Conservation (phyloP, 1,140 invertebrate genomes). For the Teleogryllus occipitalis region DNA sequence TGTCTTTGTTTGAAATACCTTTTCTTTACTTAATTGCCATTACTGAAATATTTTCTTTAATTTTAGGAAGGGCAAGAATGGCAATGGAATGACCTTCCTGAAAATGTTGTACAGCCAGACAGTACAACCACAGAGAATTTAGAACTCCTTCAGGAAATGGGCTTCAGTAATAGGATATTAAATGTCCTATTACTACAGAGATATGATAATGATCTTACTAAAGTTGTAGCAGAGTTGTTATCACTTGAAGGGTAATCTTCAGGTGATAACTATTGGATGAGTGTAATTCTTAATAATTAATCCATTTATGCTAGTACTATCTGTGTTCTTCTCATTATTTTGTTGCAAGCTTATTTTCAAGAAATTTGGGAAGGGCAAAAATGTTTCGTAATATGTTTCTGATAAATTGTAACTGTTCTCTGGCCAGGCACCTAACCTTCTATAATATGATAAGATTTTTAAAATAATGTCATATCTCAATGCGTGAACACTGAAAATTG, state of each 20-base stretch:
- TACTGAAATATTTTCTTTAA: background rate
- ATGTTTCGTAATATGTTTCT: no score
- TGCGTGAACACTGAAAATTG: background rate
- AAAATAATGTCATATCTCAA: no score
- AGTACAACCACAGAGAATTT: conserved; percentile 13
- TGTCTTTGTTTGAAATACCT: background rate
- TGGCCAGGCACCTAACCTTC: no score
- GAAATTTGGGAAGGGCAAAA: no score
- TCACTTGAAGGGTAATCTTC: background rate
- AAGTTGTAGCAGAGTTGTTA: conserved; percentile 17
- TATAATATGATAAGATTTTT: no score
- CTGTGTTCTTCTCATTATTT: no score
- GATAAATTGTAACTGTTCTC: no score
- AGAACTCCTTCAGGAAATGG: conserved; percentile 17
- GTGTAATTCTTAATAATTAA: no score
- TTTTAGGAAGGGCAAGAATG: background rate
- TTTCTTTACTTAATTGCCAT: background rate
- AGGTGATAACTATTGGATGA: background rate
- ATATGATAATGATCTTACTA: conserved; percentile 13
- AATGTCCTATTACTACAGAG: conserved; percentile 18
- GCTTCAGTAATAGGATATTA: conserved; percentile 13
- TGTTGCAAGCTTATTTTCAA: no score
- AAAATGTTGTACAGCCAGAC: background rate
- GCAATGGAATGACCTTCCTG: conserved; percentile 6
- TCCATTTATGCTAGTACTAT: no score